These are phyloP conservation scores for Lydus trimaculatus DNA, from an alignment of 2,888 invertebrate species.

Conservation along the genomic window DNA sequence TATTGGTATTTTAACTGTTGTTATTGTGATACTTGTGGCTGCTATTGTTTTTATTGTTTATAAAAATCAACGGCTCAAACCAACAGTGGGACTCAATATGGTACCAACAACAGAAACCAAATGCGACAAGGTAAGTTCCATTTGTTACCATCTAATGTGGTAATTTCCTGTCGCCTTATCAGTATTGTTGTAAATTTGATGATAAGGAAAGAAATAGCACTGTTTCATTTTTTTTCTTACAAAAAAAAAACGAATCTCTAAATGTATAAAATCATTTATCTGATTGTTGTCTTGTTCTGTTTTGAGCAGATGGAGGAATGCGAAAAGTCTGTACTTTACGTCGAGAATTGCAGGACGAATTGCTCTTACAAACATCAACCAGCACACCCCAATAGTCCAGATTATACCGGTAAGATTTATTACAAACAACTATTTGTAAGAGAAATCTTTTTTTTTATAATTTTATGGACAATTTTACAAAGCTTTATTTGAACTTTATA, in stretches of 20 bases:
- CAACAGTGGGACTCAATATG: constrained; percentile 50
- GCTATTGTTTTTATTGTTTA: constrained; percentile 76
- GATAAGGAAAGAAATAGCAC: no score
- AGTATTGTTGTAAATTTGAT: no score
- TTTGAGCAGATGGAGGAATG: constrained; percentile 48
- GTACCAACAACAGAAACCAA: constrained; percentile 56
- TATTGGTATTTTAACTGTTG: constrained; percentile 75
- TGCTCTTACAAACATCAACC: constrained; percentile 52
- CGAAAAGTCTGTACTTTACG: constrained; percentile 54
- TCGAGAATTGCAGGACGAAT: constrained; percentile 53
- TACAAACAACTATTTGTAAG: neutral
- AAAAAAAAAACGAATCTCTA: no score
- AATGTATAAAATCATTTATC: neutral
- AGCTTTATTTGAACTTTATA: no score
- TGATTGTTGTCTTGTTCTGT: neutral
- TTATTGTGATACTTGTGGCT: constrained; percentile 73
- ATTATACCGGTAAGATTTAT: constrained; percentile 68
- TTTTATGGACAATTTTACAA: neutral
- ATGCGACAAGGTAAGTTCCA: constrained; percentile 47
- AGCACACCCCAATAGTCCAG: constrained; percentile 62
- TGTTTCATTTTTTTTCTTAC: no score
- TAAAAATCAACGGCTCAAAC: constrained; percentile 67
- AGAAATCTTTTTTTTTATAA: neutral
- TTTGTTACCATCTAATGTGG: no score
- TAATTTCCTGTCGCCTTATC: no score